These are phyloP conservation scores for Parapristionchus giblindavisi DNA, from an alignment of 2,888 invertebrate species.

Conservation along the genomic window DNA sequence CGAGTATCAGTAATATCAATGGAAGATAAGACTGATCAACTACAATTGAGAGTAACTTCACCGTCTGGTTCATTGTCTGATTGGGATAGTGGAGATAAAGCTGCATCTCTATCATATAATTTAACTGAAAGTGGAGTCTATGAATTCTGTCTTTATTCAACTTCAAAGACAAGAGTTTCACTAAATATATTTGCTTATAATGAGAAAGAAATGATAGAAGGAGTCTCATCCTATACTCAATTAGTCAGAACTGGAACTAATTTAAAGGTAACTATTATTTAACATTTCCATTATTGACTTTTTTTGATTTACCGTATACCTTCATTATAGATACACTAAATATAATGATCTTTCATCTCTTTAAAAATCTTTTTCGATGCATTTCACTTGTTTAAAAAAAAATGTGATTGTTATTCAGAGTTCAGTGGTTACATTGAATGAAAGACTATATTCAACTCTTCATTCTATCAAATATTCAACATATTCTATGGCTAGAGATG, in stretches of 20 bases:
- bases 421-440: conserved; percentile 1
- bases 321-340: no score
- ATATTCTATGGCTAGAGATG: conserved; percentile 19
- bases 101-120: conserved; percentile 11
- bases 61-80: conserved; percentile 21
- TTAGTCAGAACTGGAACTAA: conserved; percentile 19
- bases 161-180: conserved; percentile 6
- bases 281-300: neutral
- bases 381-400: neutral
- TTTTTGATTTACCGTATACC: neutral
- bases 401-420: neutral
- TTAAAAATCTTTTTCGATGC: no score
- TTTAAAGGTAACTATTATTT: neutral
- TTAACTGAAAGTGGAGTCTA: conserved; percentile 31
- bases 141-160: conserved; percentile 15
- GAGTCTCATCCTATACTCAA: conserved; percentile 16
- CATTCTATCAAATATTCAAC: conserved; percentile 19
- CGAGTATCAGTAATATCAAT: neutral
- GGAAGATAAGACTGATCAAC: neutral
- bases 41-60: conserved; percentile 28
- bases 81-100: conserved; percentile 26
- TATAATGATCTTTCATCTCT: no score
- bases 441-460: conserved; percentile 18
- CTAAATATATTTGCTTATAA: conserved; percentile 33
- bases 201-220: conserved; percentile 25